Base-by-base conservation (phyloP, 2,797 vertebrate species). In the Coregonus suidteri region DNA sequence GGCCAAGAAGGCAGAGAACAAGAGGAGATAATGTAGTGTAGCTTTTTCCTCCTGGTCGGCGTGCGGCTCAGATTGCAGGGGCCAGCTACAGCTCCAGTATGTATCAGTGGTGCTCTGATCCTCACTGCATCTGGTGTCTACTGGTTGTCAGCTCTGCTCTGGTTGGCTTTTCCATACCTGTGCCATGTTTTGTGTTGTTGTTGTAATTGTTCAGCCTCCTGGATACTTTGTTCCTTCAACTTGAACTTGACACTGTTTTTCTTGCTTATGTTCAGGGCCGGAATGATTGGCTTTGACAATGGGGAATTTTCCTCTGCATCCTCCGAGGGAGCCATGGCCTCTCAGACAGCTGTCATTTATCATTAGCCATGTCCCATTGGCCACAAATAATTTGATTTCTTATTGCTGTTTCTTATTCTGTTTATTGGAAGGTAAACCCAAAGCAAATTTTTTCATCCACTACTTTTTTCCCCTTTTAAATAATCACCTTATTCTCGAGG, bases 281-380 rank as follows among this genome's bases (percentile, higher is more conserved):
- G 79, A 88, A 80, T 92, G 90, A 93, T 93, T 92, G 90, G 88
- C 87, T 91, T 83, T 94, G 93, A 94, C 92, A 92, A 91, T 82
- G 80, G 88, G 78, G 86, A 82, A 15, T 51, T 78, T 62, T 14
- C 73, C 54, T n/a, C 54, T 15, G 18, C 62, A 81, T 89, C 86
- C 80, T 90, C 85, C 84, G 75, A 84, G 88, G 86, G 82, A 83
- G 85, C 91, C 85, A 89, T 85, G 87, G 88, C 87, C 90, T 84
- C 82, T 91, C 84, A 90, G 91, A 91, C 91, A 93, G 90, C 92
- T 93, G 92, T 91, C 92, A 90, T 91, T 92, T 90, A 89, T 87
- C 82, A 92, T 93, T 90, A 93, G 85, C 86, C 84, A 83, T 83
- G 79, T 81, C 75, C 74, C 75, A 77, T 86, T 84, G 71, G 77